phyloP scores from a whole-genome alignment of 1,140 invertebrate genomes.

The Drosophila tristis region DNA sequence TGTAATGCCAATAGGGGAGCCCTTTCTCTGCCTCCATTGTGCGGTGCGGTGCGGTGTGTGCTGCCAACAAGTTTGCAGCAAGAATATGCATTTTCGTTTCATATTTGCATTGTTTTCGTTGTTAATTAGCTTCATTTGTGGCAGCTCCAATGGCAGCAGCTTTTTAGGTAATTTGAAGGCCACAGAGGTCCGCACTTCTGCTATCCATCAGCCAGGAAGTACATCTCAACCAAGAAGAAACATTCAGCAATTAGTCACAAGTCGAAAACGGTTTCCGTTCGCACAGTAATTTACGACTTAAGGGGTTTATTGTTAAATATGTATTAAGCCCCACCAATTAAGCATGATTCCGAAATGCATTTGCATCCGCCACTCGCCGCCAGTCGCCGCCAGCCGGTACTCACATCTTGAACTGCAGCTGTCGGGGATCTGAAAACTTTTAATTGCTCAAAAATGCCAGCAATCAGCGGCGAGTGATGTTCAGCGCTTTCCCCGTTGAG shows the following conservation, averaged over 20 bases:
- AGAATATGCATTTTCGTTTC: constrained; percentile 43
- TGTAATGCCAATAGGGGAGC: constrained; percentile 58
- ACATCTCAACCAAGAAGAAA: neutral
- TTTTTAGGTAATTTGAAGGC: neutral
- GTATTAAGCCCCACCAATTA: constrained; percentile 35
- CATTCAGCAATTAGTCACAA: constrained; percentile 18
- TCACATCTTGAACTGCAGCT: constrained; percentile 27
- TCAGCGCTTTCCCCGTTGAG: constrained; percentile 27
- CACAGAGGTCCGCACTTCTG: neutral
- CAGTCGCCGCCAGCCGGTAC: no score
- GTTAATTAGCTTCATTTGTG: constrained; percentile 58
- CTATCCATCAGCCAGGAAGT: constrained; percentile 1
- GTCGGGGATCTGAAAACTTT: constrained; percentile 36
- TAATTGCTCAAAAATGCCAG: constrained; percentile 47
- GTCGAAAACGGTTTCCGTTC: constrained; percentile 25
- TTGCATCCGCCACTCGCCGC: constrained; percentile 6
- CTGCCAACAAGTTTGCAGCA: constrained; percentile 43
- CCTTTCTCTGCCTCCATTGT: constrained; percentile 16
- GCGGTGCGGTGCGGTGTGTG: constrained; percentile 10
- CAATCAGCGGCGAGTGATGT: constrained; percentile 40
- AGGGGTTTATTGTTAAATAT: constrained; percentile 19
- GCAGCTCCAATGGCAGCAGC: constrained; percentile 17
- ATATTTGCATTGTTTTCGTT: constrained; percentile 57
- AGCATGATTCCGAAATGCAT: constrained; percentile 20
- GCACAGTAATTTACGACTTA: constrained; percentile 31